Evolutionary conservation across 2,113 vertebrate genomes (phyloP).

Genomic region (Isichthys henryi): DNA sequence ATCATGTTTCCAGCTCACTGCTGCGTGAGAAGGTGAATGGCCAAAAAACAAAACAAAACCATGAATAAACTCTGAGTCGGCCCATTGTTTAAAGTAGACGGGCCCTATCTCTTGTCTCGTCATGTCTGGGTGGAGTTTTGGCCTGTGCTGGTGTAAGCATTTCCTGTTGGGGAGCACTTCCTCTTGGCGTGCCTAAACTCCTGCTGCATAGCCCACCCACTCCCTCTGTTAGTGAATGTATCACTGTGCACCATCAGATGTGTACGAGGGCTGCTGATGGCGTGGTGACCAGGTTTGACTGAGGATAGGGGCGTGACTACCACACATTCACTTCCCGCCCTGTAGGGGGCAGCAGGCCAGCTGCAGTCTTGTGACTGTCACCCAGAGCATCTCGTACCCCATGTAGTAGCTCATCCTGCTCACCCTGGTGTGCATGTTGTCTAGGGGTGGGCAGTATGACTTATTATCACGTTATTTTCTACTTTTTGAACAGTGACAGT

Average conservation of each 20-base stretch:
- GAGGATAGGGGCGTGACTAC: not conserved
- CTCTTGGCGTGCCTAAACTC: too few species aligned
- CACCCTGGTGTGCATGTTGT: not conserved
- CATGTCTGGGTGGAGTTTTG: not conserved
- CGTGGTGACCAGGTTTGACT: not conserved
- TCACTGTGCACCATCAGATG: not conserved
- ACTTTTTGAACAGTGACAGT: too few species aligned
- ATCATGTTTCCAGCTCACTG: not conserved
- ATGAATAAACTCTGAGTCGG: not conserved
- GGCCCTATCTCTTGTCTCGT: not conserved
- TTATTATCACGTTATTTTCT: too few species aligned
- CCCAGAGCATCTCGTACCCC: not conserved
- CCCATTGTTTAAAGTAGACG: not conserved
- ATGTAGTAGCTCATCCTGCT: not conserved
- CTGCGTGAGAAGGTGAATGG: not conserved
- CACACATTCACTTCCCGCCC: not conserved
- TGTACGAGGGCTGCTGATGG: not conserved
- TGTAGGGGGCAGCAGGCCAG: not conserved
- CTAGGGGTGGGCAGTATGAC: too few species aligned
- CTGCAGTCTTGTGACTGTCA: not conserved
- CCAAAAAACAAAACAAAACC: not conserved
- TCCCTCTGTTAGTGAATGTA: not conserved
- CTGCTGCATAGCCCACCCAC: not conserved
- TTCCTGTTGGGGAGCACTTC: not conserved
- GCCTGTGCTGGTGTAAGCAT: not conserved